Base-by-base conservation (phyloP, 2,113 vertebrate species). In the Rhinoptilus africanus region DNA sequence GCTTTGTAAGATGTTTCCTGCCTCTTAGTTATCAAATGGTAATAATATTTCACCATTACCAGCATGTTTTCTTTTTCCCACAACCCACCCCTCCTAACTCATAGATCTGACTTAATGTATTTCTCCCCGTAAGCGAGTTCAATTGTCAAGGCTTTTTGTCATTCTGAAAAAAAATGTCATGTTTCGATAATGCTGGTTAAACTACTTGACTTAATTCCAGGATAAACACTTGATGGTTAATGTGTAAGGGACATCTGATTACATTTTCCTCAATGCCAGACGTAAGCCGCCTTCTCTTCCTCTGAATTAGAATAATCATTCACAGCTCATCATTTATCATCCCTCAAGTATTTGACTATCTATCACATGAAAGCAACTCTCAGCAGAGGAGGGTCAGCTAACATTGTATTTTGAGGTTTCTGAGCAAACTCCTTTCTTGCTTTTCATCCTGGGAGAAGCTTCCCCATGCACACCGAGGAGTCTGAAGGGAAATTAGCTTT, bases 271-370 rank as follows among this genome's bases (percentile, higher is more conserved):
- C 73, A 35, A 22, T 67, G 53, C 37, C 88, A 89, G 72, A 64
- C n/a, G 41, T 27, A 45, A 86, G 13, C 57, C 53, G 11, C 14
- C 83, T 86, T 78, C 80, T 86, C 39, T 73, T 80, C 66, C 76
- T 89, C 88, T 77, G 95, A 87, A 89, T 95, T 72, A 54, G 71
- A 91, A 85, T 85, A 67, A 85, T 88, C 54, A 75, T 69, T 91
- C 54, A 50, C n/a, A 54, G 45, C 72, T 88, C 75, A 79, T 47
- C 41, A 34, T 96, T 86, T 71, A 89, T 92, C 91, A 92, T 51
- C 84, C 86, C 81, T 80, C 68, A 73, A 74, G 74, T 89, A 57
- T 72, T 79, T 89, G 51, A 35, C 51, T 75, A 63, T 85, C 76
- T 68, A 66, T 50, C 63, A 43, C 57, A 83, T 77, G 51, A 92